A percentile compares a stretch with the other conserved stretches of the same genome.
phyloP scores from a whole-genome alignment of 2,113 vertebrate genomes.

The Corythaeola cristata region DNA sequence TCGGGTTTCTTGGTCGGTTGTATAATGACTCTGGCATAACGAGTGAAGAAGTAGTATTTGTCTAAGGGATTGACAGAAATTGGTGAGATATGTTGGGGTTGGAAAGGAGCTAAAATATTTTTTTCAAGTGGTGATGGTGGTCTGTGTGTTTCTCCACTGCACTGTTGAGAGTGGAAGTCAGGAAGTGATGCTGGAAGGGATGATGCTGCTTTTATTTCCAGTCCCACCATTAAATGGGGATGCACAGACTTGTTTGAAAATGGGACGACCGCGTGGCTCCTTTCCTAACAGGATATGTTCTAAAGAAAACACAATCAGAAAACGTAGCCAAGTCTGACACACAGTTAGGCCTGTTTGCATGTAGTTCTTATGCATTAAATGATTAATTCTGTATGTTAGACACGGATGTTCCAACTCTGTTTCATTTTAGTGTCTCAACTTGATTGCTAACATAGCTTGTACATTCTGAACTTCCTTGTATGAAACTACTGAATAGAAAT shows the following conservation, averaged over 20 bases:
- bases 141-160: not conserved
- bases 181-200: not conserved
- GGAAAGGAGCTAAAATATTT: not conserved
- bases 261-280: not conserved
- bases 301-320: not conserved
- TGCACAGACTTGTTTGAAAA: not conserved
- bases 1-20: not conserved
- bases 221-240: not conserved
- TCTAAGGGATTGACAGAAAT: not conserved
- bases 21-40: not conserved
- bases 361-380: not conserved
- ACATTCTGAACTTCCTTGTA: not conserved
- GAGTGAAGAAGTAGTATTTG: not conserved
- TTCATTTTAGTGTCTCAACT: not conserved
- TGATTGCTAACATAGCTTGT: accelerated
- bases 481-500: not conserved
- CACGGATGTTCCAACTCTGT: not conserved
- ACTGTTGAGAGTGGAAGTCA: not conserved
- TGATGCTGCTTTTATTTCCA: not conserved
- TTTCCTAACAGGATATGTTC: not conserved
- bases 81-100: not conserved
- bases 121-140: not conserved
- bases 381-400: not conserved
- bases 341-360: not conserved
- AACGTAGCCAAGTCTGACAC: not conserved